Base-by-base conservation (phyloP, 2,888 invertebrate genomes). In the Folsomia manolachei region DNA sequence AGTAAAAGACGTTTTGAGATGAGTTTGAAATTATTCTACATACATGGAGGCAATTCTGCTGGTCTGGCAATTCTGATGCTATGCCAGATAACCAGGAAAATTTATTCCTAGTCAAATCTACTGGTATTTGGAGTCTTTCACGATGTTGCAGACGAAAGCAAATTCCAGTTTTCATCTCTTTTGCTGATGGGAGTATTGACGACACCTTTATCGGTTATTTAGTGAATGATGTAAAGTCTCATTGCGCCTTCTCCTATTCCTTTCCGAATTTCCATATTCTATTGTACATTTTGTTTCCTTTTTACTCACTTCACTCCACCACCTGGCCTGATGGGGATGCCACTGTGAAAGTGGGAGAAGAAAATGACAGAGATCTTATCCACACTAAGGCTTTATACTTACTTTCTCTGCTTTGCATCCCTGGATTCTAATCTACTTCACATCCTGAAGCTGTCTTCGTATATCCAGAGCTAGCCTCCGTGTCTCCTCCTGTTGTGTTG, bases 261-360 rank as follows among this genome's bases (percentile, higher is more conserved):
- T 25, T 7, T 11, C 11, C 1, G 25, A 67, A 53, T 67, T 23
- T 67, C 56, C 67, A 53, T 67, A 67, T 67, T 56, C 52, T 56
- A 21, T 27, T 56, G 51, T 67, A 18, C 56, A 56, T 7, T 63
- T 25, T 27, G n/a, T n/a, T 62, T 21, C 24, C 62, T 62, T 23
- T 9, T 39, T 39, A 39, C 39, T 39, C 39, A 39, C 39, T 39
- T 14, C n/a, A n/a, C 19, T 21, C 56, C 56, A 14, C 7, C 56
- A 56, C 56, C 19, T 7, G 19, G 18, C n/a, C n/a, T n/a, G n/a
- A n/a, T n/a, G n/a, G n/a, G n/a, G n/a, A n/a, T n/a, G n/a, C n/a
- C n/a, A n/a, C n/a, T n/a, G n/a, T n/a, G n/a, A n/a, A n/a, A n/a
- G 56, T 56, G 56, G 56, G 19, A 9, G 39, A 9, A 39, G 14